Evolutionary conservation across 2,113 vertebrate genomes (phyloP).

Genomic region (Plotosus lineatus): DNA sequence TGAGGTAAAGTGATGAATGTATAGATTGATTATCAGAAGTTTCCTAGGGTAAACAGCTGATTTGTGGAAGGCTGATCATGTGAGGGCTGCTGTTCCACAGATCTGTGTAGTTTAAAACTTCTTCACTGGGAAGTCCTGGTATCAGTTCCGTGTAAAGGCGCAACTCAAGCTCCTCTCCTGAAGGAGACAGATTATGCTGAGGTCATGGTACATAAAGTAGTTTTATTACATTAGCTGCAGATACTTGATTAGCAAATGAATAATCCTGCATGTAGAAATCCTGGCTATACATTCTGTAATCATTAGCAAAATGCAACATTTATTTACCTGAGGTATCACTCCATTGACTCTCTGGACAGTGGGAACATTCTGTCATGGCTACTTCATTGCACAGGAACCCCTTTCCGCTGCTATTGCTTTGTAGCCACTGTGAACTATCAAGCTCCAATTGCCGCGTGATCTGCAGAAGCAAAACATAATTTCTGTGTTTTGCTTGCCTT

Average conservation of each 20-base stretch:
- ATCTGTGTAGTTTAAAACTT: slow-evolving; percentile 40
- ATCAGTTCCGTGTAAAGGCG: slow-evolving; percentile 54
- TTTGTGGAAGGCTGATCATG: slow-evolving; percentile 9
- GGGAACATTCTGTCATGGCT: slow-evolving; percentile 52
- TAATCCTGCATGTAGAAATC: neutral
- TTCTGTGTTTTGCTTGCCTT: slow-evolving; percentile 46
- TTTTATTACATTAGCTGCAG: neutral
- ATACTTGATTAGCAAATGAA: slow-evolving; percentile 3
- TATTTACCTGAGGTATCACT: slow-evolving; percentile 74
- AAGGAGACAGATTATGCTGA: slow-evolving; percentile 2
- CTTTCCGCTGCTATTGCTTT: slow-evolving; percentile 46
- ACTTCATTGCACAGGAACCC: slow-evolving; percentile 70
- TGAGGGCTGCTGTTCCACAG: slow-evolving; percentile 25
- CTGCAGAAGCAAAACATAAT: slow-evolving; percentile 65
- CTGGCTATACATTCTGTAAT: neutral
- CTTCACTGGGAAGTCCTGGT: slow-evolving; percentile 19
- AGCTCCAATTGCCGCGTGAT: slow-evolving; percentile 69
- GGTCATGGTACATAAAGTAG: neutral
- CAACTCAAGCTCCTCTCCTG: slow-evolving; percentile 51
- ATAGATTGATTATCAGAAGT: neutral
- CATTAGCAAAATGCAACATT: slow-evolving; percentile 1
- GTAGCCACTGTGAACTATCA: slow-evolving; percentile 54
- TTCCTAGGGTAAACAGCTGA: slow-evolving; percentile 42
- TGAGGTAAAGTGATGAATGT: slow-evolving; percentile 31
- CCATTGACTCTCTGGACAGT: slow-evolving; percentile 71